Percentiles rank a stretch among this genome's conserved stretches.
These are phyloP conservation scores for Laupala kohalensis DNA, from an alignment of 1,140 invertebrate genomes.

Conservation along the genomic window DNA sequence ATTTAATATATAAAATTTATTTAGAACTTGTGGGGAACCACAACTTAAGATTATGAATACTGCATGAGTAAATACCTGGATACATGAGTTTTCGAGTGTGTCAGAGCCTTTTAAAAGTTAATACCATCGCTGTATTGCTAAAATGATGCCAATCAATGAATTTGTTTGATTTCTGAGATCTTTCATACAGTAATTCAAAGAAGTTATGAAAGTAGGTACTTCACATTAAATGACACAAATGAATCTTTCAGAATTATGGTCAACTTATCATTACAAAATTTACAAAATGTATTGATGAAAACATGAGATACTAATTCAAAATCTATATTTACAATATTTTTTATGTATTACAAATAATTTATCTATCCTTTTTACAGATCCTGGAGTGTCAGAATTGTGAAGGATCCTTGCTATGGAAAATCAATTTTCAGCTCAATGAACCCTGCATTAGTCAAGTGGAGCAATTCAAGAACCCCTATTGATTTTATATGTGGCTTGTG, in stretches of 20 bases:
- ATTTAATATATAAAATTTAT: too few species aligned
- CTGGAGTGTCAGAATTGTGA: background rate
- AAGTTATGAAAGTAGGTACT: too few species aligned
- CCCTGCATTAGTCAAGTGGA: background rate
- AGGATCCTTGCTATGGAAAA: background rate
- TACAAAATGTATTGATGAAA: too few species aligned
- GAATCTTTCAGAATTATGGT: too few species aligned
- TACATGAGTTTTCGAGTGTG: too few species aligned
- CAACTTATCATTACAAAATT: too few species aligned
- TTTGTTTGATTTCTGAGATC: background rate
- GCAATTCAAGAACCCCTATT: background rate
- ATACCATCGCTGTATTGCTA: background rate
- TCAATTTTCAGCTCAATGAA: background rate
- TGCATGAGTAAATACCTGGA: too few species aligned
- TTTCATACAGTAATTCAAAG: too few species aligned
- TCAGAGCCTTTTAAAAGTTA: background rate
- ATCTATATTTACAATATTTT: background rate
- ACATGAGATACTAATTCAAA: too few species aligned
- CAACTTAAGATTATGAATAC: too few species aligned
- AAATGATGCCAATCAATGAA: background rate
- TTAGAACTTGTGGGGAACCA: too few species aligned
- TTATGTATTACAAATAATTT: background rate
- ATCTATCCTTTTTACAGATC: background rate
- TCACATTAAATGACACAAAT: too few species aligned
- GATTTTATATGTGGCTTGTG: background rate